phyloP scores from a whole-genome alignment of 2,888 invertebrate species.

The Bellardia pandia region DNA sequence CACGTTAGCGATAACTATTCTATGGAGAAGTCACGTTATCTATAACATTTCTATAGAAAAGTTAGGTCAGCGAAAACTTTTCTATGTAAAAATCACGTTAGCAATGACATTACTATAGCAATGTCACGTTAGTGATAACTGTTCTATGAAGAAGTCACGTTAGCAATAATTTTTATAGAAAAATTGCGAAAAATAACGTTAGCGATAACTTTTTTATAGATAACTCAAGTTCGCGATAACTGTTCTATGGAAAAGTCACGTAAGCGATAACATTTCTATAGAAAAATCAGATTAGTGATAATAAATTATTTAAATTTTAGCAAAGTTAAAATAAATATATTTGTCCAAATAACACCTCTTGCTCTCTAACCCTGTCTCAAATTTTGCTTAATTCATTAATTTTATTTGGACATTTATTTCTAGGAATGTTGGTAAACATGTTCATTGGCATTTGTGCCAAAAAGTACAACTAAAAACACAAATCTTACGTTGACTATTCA shows the following conservation, averaged over 20 bases:
- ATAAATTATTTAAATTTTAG: no score
- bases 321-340: no score
- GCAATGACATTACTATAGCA: not conserved
- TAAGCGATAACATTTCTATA: not conserved
- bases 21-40: not conserved
- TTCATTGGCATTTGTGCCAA: slow-evolving; percentile 58
- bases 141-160: not conserved
- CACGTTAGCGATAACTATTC: not conserved
- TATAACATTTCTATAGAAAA: not conserved
- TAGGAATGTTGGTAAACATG: slow-evolving; percentile 17
- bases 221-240: not conserved
- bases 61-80: not conserved
- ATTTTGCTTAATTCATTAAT: slow-evolving; percentile 16
- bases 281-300: not conserved
- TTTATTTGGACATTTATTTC: not conserved
- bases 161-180: not conserved
- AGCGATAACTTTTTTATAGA: not conserved
- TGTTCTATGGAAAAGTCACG: not conserved
- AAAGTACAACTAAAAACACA: not conserved
- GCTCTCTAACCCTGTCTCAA: not conserved
- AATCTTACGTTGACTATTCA: not conserved
- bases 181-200: not conserved
- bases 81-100: not conserved
- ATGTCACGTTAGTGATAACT: not conserved
- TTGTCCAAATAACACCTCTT: no score